Conservation (phyloP, 2,888 invertebrate genomes). For the Merodon equestris region DNA sequence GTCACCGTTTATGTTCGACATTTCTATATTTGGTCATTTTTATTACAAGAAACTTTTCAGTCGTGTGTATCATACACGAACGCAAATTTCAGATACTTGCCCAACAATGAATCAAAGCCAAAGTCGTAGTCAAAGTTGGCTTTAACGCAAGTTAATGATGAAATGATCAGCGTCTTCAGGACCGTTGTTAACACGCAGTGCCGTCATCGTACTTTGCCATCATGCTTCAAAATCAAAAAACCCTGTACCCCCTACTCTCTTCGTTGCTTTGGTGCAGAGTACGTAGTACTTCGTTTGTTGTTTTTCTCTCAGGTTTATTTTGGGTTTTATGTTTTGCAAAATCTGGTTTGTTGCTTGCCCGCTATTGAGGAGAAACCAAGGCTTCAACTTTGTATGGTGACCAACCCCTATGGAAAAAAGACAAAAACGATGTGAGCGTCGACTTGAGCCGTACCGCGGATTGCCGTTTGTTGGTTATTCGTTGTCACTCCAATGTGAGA, state of each 20-base stretch:
- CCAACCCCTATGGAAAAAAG: conserved; percentile 39
- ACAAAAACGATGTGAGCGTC: conserved; percentile 24
- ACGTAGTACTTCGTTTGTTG: conserved; percentile 11
- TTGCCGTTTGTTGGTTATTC: conserved; percentile 18
- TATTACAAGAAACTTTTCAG: no score
- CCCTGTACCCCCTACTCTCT: conserved; percentile 29
- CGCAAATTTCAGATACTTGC: conserved; percentile 17
- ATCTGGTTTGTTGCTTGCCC: conserved; percentile 43
- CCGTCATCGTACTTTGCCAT: conserved; percentile 34
- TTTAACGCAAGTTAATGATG: no score
- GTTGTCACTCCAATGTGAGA: conserved; percentile 19
- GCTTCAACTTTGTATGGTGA: conserved; percentile 17
- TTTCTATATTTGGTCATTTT: conserved; percentile 15
- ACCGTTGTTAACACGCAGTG: conserved; percentile 23
- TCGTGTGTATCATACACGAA: conserved; percentile 2
- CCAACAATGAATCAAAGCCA: background rate
- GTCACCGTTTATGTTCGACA: background rate
- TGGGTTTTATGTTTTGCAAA: conserved; percentile 11
- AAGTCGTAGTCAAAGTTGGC: background rate
- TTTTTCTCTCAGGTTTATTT: background rate
- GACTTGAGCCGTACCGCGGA: no score
- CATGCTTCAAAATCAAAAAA: conserved; percentile 30
- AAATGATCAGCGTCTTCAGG: conserved; percentile 6
- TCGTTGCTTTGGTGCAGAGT: no score
- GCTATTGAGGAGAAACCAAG: background rate